phyloP scores from a whole-genome alignment of 2,888 invertebrate species.

The Acanthopleura granulata region DNA sequence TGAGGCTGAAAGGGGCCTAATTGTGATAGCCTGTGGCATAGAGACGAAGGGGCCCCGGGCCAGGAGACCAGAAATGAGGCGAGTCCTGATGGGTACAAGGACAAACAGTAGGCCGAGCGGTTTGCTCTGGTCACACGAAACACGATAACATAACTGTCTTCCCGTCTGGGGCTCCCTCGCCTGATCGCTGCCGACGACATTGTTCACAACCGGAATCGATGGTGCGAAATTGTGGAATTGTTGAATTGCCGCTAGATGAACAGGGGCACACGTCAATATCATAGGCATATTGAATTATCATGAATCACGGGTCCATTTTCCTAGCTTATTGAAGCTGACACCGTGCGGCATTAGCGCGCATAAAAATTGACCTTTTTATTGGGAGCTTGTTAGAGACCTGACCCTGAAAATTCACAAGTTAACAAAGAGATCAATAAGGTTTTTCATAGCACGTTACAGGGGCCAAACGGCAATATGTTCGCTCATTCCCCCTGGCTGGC shows the following conservation, averaged over 20 bases:
- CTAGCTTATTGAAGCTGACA: conserved; percentile 20
- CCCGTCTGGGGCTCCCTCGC: not conserved
- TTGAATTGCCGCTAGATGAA: conserved; percentile 20
- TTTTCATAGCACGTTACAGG: conserved; percentile 16
- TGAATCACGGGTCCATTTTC: conserved; percentile 19
- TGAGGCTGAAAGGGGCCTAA: conserved; percentile 15
- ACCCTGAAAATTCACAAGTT: conserved; percentile 19
- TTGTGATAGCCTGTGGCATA: not conserved
- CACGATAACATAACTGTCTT: conserved; percentile 20
- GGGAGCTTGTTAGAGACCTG: conserved; percentile 19
- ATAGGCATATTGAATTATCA: conserved; percentile 18
- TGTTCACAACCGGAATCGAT: conserved; percentile 14
- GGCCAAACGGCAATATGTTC: conserved; percentile 17
- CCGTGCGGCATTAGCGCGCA: conserved; percentile 15
- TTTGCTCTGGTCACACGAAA: not conserved
- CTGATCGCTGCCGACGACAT: not conserved
- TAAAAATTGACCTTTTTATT: conserved; percentile 20
- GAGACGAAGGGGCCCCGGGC: not conserved
- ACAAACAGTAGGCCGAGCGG: not conserved
- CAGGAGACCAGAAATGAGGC: not conserved
- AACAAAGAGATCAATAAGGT: conserved; percentile 20
- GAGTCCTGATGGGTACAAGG: not conserved
- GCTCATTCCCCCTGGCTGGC: conserved; percentile 12
- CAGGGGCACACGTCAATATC: conserved; percentile 17
- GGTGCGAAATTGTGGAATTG: conserved; percentile 17